Conservation (phyloP, 2,888 invertebrate genomes). For the Steinernema hermaphroditum region DNA sequence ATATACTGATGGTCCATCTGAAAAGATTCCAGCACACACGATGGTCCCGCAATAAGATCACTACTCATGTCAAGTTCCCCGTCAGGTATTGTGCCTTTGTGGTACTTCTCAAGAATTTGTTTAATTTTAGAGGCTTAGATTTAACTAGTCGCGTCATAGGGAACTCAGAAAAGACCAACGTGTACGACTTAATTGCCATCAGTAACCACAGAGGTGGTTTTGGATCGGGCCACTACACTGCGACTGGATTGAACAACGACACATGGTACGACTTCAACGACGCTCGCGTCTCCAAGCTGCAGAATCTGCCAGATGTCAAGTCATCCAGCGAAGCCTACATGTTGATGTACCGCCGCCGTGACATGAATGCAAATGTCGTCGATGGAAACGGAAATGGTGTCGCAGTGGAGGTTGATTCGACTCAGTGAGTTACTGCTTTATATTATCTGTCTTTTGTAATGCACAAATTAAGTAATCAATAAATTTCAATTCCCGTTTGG, state of each 20-base stretch:
- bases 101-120: not conserved
- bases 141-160: slow-evolving; percentile 52
- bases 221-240: slow-evolving; percentile 62
- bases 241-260: slow-evolving; percentile 43
- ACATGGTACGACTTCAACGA: slow-evolving; percentile 63
- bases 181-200: slow-evolving; percentile 58
- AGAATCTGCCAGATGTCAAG: slow-evolving; percentile 39
- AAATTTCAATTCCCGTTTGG: too few relatives aligned
- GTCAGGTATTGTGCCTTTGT: slow-evolving; percentile 66
- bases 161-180: slow-evolving; percentile 46
- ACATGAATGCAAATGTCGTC: too few relatives aligned
- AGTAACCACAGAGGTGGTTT: slow-evolving; percentile 58
- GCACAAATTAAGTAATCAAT: too few relatives aligned
- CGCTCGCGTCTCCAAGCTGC: slow-evolving; percentile 34
- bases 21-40: slow-evolving; percentile 73
- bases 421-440: too few relatives aligned
- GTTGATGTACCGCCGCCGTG: slow-evolving; percentile 48
- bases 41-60: slow-evolving; percentile 72
- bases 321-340: slow-evolving; percentile 55
- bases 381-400: slow-evolving; percentile 8
- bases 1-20: slow-evolving; percentile 72
- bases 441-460: too few relatives aligned
- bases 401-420: too few relatives aligned
- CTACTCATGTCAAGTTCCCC: slow-evolving; percentile 71
- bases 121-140: slow-evolving; percentile 52